phyloP scores from a whole-genome alignment of 2,113 vertebrate genomes.

The Zapus hudsonius region DNA sequence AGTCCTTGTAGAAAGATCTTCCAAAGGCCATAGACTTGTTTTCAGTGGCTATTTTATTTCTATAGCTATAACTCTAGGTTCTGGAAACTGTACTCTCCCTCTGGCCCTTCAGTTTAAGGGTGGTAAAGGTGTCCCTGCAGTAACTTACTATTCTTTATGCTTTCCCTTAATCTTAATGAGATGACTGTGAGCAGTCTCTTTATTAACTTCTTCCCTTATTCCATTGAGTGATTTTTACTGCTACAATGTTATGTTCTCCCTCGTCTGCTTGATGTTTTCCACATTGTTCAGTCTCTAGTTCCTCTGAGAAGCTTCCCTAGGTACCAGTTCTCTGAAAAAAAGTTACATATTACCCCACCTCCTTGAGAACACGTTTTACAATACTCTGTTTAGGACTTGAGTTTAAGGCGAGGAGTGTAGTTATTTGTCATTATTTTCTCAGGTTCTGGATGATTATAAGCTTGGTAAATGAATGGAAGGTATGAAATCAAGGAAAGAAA shows the following conservation, averaged over 20 bases:
- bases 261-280: not conserved
- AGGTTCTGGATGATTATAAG: too few relatives aligned
- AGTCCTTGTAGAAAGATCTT: not conserved
- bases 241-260: not conserved
- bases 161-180: not conserved
- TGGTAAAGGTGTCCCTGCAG: not conserved
- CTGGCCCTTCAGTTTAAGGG: not conserved
- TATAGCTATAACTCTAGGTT: not conserved
- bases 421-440: conserved; percentile 41
- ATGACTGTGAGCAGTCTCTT: not conserved
- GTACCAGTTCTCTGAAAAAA: not conserved
- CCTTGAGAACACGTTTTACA: conserved; percentile 23
- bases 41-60: not conserved
- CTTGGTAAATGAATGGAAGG: too few relatives aligned
- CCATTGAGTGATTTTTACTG: not conserved
- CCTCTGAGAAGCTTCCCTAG: not conserved
- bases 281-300: conserved; percentile 8
- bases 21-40: not conserved
- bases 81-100: not conserved
- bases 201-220: not conserved
- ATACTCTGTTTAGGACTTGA: conserved; percentile 7
- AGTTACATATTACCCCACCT: not conserved
- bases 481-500: not conserved
- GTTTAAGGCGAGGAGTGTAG: not conserved
- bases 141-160: not conserved